A percentile compares a stretch with the other conserved stretches of the same genome.
These are phyloP conservation scores for Sesia bembeciformis DNA, from an alignment of 2,888 invertebrate species.

Conservation along the genomic window DNA sequence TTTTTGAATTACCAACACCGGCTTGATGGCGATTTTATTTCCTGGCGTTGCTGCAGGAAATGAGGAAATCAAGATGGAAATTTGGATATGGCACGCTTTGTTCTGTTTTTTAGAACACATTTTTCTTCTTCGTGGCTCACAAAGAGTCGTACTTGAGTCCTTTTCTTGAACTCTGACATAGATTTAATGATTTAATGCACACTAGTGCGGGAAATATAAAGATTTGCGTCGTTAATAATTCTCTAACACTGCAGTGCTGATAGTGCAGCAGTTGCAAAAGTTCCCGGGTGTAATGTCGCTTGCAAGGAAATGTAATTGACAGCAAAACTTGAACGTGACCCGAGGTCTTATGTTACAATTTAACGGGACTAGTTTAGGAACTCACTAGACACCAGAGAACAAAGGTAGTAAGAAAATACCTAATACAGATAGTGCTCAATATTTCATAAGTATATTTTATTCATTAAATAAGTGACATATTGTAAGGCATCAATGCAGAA, in stretches of 20 bases:
- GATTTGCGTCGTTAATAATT: conserved; percentile 9
- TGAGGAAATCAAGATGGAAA: conserved; percentile 57
- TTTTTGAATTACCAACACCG: conserved; percentile 63
- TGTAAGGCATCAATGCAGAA: no score
- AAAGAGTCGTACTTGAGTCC: background rate
- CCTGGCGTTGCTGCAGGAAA: conserved; percentile 52
- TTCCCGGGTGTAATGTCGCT: background rate
- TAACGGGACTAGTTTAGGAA: background rate
- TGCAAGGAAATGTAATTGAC: conserved; percentile 23
- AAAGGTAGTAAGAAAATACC: background rate
- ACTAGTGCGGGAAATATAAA: background rate
- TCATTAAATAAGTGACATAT: no score
- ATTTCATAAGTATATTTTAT: no score
- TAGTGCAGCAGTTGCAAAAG: background rate
- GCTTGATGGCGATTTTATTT: conserved; percentile 68
- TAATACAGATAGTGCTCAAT: no score
- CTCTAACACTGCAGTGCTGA: background rate
- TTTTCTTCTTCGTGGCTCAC: conserved; percentile 19
- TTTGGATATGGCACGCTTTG: conserved; percentile 38
- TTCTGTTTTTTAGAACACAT: conserved; percentile 18
- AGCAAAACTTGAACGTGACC: conserved; percentile 23
- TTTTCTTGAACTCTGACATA: background rate
- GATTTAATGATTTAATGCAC: background rate
- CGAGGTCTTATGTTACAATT: background rate
- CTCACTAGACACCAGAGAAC: background rate